Evolutionary conservation across 2,888 invertebrate species (phyloP).

Genomic region (Myopa tessellatipennis): DNA sequence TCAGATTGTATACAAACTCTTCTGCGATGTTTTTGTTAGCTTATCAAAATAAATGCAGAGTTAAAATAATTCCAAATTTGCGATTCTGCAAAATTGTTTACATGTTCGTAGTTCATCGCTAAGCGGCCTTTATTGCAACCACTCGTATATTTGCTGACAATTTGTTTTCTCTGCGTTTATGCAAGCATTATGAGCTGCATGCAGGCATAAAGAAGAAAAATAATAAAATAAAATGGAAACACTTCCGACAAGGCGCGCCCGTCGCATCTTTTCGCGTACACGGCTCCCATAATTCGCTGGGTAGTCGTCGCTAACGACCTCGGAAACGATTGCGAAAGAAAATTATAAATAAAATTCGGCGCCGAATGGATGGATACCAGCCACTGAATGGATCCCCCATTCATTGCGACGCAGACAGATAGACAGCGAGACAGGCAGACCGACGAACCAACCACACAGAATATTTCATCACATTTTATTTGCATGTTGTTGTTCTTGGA

Average conservation of each 20-base stretch:
- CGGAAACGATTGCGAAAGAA: constrained; percentile 13
- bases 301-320: background rate
- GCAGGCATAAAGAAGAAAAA: too few species aligned
- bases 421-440: background rate
- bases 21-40: too few species aligned
- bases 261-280: background rate
- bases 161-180: background rate
- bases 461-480: background rate
- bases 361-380: background rate
- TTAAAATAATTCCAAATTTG: too few species aligned
- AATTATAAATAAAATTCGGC: constrained; percentile 9
- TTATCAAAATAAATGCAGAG: too few species aligned
- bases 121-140: too few species aligned
- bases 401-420: constrained; percentile 3
- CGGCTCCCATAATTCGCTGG: background rate
- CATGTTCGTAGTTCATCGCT: too few species aligned
- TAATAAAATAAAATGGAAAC: constrained; percentile 18
- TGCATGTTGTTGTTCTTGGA: constrained; percentile 4
- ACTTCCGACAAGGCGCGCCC: constrained; percentile 19
- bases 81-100: too few species aligned
- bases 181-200: background rate
- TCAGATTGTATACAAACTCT: too few species aligned
- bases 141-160: background rate
- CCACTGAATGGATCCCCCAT: too few species aligned
- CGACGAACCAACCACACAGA: background rate